These are phyloP conservation scores for Drosophila lacicola DNA, from an alignment of 2,888 invertebrate species.

Conservation along the genomic window DNA sequence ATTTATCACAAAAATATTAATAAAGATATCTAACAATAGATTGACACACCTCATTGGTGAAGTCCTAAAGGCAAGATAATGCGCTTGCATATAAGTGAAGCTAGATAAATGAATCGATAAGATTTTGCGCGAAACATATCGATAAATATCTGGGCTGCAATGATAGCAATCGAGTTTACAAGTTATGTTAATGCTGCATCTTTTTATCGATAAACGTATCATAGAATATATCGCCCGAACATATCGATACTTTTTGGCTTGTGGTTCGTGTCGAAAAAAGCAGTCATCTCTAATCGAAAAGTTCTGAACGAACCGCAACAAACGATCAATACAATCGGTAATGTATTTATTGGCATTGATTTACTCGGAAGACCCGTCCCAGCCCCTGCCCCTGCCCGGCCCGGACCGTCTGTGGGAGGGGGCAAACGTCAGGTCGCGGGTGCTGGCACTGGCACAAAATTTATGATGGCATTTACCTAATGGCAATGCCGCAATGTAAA, in stretches of 20 bases:
- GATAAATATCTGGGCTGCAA: neutral
- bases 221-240: too few relatives aligned
- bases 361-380: constrained; percentile 28
- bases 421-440: constrained; percentile 10
- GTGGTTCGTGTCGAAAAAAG: neutral
- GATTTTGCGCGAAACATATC: neutral
- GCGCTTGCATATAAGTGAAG: too few relatives aligned
- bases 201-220: too few relatives aligned
- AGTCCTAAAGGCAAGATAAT: too few relatives aligned
- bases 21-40: too few relatives aligned
- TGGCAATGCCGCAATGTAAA: constrained; percentile 54
- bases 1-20: too few relatives aligned
- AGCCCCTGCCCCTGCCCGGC: neutral
- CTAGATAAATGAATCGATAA: neutral
- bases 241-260: too few relatives aligned
- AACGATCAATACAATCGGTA: constrained; percentile 43
- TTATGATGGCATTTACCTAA: constrained; percentile 76
- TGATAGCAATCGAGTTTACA: too few relatives aligned
- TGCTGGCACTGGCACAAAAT: constrained; percentile 46
- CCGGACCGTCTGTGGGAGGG: neutral
- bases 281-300: neutral
- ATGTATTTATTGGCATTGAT: constrained; percentile 69
- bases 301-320: constrained; percentile 11
- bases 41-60: too few relatives aligned
- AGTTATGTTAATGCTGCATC: too few relatives aligned